phyloP scores from a whole-genome alignment of 2,113 vertebrate species.

The Pygoscelis adeliae region DNA sequence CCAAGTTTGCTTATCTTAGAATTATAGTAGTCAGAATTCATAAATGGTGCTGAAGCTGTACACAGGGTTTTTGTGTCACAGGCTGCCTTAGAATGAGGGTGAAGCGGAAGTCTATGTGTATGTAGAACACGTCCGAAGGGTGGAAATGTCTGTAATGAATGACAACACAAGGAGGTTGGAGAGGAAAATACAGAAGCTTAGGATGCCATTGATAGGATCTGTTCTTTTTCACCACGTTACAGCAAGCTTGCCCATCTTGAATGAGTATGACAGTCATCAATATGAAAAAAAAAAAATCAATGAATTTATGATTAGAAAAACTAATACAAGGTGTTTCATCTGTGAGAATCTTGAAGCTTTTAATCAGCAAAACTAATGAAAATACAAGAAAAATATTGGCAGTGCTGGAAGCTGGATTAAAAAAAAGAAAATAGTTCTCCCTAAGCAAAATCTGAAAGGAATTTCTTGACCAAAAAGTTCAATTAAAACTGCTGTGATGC shows the following conservation, averaged over 20 bases:
- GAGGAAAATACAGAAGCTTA: background rate
- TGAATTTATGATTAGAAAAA: background rate
- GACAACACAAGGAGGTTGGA: background rate
- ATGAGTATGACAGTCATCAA: background rate
- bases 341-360: background rate
- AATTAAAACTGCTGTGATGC: background rate
- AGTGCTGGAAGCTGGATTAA: background rate
- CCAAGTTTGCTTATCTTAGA: background rate
- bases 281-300: background rate
- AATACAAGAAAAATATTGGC: background rate
- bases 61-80: background rate
- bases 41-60: background rate
- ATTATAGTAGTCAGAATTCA: background rate
- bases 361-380: background rate
- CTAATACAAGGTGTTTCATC: background rate
- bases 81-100: background rate
- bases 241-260: background rate
- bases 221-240: background rate
- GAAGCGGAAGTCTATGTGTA: background rate
- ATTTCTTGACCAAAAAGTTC: background rate
- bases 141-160: background rate
- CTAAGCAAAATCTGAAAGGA: background rate
- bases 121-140: fast-evolving
- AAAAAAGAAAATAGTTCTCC: background rate
- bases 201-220: background rate